Percentiles rank a stretch among this genome's conserved stretches.
Evolutionary conservation across 2,888 invertebrate species (phyloP).

Genomic region (Octodonta nipae): DNA sequence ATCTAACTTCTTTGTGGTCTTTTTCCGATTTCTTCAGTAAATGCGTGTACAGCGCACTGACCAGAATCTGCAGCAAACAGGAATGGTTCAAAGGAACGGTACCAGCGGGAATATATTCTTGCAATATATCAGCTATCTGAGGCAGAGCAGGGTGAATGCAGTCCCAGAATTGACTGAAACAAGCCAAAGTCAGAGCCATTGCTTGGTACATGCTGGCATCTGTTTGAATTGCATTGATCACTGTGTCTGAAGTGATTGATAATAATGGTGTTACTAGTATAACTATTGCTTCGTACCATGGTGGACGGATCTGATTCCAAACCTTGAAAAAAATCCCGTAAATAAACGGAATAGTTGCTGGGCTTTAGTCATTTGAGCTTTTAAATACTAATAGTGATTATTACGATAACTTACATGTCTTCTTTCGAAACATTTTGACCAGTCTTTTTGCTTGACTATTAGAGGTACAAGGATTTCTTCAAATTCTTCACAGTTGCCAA

Average conservation of each 20-base stretch:
- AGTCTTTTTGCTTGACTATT: constrained; percentile 43
- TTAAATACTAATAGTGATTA: too few relatives aligned
- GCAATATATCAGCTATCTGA: constrained; percentile 41
- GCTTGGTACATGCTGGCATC: constrained; percentile 72
- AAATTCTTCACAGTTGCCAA: constrained; percentile 51
- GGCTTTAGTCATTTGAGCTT: too few relatives aligned
- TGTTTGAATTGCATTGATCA: constrained; percentile 56
- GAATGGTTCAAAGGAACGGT: constrained; percentile 57
- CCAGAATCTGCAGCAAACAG: constrained; percentile 57
- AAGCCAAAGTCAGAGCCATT: constrained; percentile 59
- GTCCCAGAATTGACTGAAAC: constrained; percentile 55
- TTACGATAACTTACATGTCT: constrained; percentile 55
- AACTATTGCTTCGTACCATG: constrained; percentile 63
- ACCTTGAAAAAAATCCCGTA: constrained; percentile 49
- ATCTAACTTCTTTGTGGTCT: constrained; percentile 19
- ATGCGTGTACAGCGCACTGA: constrained; percentile 53
- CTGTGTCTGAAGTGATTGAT: constrained; percentile 50
- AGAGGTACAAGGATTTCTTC: constrained; percentile 49
- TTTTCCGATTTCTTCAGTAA: constrained; percentile 41
- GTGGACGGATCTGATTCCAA: constrained; percentile 67
- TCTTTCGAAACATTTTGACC: constrained; percentile 63
- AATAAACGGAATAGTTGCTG: too few relatives aligned
- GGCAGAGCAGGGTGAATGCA: constrained; percentile 50
- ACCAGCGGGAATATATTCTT: constrained; percentile 56
- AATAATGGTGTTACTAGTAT: constrained; percentile 50